A percentile compares a stretch with the other conserved stretches of the same genome.
phyloP scores from a whole-genome alignment of 1,140 invertebrate species.

The Elymnias hypermnestra region DNA sequence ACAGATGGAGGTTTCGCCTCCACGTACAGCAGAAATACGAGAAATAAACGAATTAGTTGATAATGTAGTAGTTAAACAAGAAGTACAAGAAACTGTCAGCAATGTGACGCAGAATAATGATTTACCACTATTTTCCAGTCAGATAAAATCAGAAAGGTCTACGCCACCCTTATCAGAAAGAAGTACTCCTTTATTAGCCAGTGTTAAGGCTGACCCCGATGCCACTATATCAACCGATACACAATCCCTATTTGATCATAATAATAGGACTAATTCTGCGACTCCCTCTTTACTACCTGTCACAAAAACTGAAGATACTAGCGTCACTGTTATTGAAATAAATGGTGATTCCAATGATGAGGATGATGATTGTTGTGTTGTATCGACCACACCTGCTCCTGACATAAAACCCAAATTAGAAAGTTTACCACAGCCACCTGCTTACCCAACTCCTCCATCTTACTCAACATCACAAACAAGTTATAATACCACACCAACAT shows the following conservation, averaged over 20 bases:
- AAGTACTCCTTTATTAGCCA: constrained; percentile 47
- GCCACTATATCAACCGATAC: constrained; percentile 8
- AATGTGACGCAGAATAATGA: constrained; percentile 20
- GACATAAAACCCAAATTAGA: constrained; percentile 51
- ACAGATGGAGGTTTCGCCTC: constrained; percentile 15
- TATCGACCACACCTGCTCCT: constrained; percentile 59
- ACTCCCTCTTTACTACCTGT: constrained; percentile 39
- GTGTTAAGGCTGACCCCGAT: constrained; percentile 52
- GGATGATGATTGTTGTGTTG: constrained; percentile 68
- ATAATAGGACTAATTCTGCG: constrained; percentile 13
- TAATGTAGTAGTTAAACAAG: constrained; percentile 58
- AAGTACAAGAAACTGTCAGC: constrained; percentile 30
- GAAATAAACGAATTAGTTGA: constrained; percentile 32
- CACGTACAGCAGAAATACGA: constrained; percentile 28
- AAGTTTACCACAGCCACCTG: constrained; percentile 30
- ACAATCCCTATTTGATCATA: constrained; percentile 22
- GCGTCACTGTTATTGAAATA: constrained; percentile 60
- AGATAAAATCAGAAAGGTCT: constrained; percentile 56
- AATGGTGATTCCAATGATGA: constrained; percentile 69
- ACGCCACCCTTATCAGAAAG: constrained; percentile 37
- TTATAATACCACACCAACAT: constrained; percentile 27
- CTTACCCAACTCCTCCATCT: constrained; percentile 29
- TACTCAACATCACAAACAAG: constrained; percentile 34
- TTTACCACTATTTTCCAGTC: constrained; percentile 43
- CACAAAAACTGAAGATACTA: constrained; percentile 46